phyloP scores from a whole-genome alignment of 2,888 invertebrate genomes.

The Rotaria sp. region DNA sequence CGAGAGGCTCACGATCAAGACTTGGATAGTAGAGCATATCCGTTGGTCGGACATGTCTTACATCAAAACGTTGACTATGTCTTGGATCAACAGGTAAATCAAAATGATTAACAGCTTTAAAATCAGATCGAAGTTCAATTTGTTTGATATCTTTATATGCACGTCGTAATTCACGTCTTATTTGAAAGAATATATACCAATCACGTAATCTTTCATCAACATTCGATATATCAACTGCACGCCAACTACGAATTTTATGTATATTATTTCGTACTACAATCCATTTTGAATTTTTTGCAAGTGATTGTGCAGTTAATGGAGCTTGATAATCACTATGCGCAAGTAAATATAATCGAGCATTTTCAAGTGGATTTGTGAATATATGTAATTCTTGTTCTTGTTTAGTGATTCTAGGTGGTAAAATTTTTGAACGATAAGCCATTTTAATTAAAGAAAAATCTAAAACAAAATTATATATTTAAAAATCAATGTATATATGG shows the following conservation, averaged over 20 bases:
- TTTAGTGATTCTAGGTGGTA: neutral
- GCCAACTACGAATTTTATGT: slow-evolving; percentile 25
- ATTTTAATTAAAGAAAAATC: neutral
- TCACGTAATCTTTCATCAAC: neutral
- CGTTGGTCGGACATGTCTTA: neutral
- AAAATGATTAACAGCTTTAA: neutral
- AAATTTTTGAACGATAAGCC: neutral
- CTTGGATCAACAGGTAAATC: neutral
- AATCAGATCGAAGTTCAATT: neutral
- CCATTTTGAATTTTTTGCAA: neutral
- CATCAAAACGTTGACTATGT: neutral
- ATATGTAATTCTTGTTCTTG: neutral
- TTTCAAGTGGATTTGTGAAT: neutral
- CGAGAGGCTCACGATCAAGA: neutral
- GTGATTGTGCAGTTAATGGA: neutral
- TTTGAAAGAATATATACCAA: slow-evolving; percentile 12
- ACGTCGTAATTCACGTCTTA: slow-evolving; percentile 10
- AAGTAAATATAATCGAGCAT: neutral
- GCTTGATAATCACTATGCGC: neutral
- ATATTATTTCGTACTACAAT: neutral
- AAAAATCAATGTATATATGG: neutral
- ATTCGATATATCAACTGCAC: neutral
- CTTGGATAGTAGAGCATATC: neutral
- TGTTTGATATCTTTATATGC: neutral
- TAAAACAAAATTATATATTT: neutral